phyloP scores from a whole-genome alignment of 2,797 vertebrate genomes.

The Schizopygopsis pylzovi region DNA sequence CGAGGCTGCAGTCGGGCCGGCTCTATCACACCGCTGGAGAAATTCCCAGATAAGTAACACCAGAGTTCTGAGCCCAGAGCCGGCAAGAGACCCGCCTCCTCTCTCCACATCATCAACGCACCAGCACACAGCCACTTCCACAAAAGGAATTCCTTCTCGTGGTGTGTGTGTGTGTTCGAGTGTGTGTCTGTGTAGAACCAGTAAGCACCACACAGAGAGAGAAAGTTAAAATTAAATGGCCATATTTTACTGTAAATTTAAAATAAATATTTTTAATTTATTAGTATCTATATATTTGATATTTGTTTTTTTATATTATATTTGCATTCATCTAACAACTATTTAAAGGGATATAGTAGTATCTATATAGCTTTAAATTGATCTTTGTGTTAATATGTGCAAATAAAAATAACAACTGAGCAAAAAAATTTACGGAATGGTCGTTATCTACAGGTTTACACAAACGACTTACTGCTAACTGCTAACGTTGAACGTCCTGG shows the following conservation, averaged over 20 bases:
- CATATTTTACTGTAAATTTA: not conserved
- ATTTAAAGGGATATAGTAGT: not conserved
- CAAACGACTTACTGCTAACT: not conserved
- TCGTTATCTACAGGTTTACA: not conserved
- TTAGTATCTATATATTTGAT: not conserved
- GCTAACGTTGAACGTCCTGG: not conserved
- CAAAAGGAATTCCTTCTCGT: constrained; percentile 87
- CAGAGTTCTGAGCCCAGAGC: constrained; percentile 64
- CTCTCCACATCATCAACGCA: constrained; percentile 69
- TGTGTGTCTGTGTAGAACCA: constrained; percentile 44
- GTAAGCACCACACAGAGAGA: constrained; percentile 15
- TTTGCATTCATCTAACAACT: not conserved
- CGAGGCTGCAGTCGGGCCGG: constrained; percentile 60
- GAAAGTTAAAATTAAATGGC: not conserved
- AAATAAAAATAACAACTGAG: not conserved
- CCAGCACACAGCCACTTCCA: constrained; percentile 77
- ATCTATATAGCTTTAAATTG: not conserved
- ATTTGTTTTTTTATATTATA: not conserved
- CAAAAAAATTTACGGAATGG: too few relatives aligned
- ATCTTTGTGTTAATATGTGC: not conserved
- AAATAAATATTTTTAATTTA: not conserved
- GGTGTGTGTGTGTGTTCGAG: constrained; percentile 68
- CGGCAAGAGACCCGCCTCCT: constrained; percentile 65
- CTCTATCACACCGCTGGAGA: constrained; percentile 77
- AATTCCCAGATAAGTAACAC: constrained; percentile 84